These are phyloP conservation scores for Hesperia comma DNA, from an alignment of 2,888 invertebrate species.

Conservation along the genomic window DNA sequence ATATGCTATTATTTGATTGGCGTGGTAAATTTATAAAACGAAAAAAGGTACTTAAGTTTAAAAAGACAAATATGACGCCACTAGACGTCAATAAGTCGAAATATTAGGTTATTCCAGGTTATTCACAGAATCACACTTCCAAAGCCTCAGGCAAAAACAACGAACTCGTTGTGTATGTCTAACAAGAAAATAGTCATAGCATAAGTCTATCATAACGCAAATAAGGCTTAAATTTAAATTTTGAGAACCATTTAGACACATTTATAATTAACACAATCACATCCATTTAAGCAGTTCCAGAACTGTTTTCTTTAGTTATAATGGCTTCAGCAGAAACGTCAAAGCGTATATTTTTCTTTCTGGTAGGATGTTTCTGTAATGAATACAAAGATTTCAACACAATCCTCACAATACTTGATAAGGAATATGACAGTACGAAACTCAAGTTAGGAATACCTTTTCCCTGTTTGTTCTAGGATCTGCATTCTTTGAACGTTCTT, in stretches of 20 bases:
- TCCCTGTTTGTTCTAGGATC: conserved; percentile 82
- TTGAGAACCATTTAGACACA: conserved; percentile 27
- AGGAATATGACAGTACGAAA: neutral
- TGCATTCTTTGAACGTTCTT: conserved; percentile 87
- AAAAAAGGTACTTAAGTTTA: too few relatives aligned
- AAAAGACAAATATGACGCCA: too few relatives aligned
- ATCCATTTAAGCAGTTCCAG: conserved; percentile 49
- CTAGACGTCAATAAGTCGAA: neutral
- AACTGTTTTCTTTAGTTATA: conserved; percentile 61
- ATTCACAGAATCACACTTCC: neutral
- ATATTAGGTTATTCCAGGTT: neutral
- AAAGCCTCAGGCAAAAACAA: neutral
- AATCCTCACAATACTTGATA: neutral
- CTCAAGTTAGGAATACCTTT: conserved; percentile 57
- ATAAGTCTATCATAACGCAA: conserved; percentile 23
- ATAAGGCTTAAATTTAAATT: conserved; percentile 28
- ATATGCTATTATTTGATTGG: too few relatives aligned
- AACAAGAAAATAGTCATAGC: conserved; percentile 1
- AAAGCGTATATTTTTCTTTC: conserved; percentile 78
- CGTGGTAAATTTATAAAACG: too few relatives aligned
- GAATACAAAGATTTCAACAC: conserved; percentile 7
- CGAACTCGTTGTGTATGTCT: neutral
- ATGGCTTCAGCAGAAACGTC: conserved; percentile 74
- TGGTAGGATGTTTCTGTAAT: conserved; percentile 69
- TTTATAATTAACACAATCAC: conserved; percentile 23